Evolutionary conservation across 2,888 invertebrate genomes (phyloP).

Genomic region (Aphrophora alni): DNA sequence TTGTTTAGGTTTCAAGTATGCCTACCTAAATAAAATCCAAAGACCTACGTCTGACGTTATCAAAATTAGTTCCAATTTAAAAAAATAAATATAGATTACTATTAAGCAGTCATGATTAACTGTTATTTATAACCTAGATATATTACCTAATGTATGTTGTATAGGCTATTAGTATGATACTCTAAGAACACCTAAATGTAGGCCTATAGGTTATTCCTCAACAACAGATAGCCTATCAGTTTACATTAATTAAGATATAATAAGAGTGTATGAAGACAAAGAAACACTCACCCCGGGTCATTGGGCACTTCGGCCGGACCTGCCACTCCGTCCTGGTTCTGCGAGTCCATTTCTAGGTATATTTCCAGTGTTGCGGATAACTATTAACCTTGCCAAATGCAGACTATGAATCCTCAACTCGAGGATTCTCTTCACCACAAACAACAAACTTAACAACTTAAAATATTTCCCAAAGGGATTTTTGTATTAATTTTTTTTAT

Average conservation of each 20-base stretch:
- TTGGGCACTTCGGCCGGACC: constrained; percentile 91
- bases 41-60: too few relatives aligned
- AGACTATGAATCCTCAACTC: constrained; percentile 9
- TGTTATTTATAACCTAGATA: too few relatives aligned
- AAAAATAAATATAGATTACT: too few relatives aligned
- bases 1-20: too few relatives aligned
- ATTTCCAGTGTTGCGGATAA: constrained; percentile 38
- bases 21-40: too few relatives aligned
- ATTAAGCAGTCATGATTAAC: too few relatives aligned
- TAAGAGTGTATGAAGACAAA: constrained; percentile 20
- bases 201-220: not conserved
- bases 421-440: constrained; percentile 27
- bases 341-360: constrained; percentile 69
- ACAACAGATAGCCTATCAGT: constrained; percentile 36
- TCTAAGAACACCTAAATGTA: not conserved
- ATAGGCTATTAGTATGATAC: not conserved
- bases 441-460: constrained; percentile 13
- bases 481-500: not conserved
- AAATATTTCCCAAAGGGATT: not conserved
- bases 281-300: constrained; percentile 57
- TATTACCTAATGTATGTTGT: not conserved
- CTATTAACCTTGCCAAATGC: not conserved
- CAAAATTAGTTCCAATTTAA: too few relatives aligned
- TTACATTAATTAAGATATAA: constrained; percentile 19
- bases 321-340: constrained; percentile 76